Percentiles rank a stretch among this genome's conserved stretches.
Conservation (phyloP, 2,797 vertebrate species). For the Chaetophractus vellerosus region DNA sequence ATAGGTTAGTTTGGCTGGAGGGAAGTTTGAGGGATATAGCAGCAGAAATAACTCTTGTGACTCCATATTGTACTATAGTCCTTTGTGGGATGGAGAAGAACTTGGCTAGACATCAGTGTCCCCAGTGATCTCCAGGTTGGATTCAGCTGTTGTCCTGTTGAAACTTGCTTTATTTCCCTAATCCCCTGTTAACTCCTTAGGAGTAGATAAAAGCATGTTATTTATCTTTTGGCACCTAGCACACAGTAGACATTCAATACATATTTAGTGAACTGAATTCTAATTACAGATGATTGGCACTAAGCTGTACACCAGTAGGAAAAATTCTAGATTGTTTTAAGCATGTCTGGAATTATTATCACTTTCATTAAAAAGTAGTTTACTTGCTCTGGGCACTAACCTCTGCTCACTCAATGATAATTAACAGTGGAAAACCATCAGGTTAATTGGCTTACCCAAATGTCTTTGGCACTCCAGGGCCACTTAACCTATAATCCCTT, state of each 20-base stretch:
- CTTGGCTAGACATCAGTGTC: neutral
- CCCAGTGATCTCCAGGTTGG: neutral
- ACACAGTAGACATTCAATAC: conserved; percentile 1
- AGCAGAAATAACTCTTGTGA: neutral
- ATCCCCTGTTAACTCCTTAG: neutral
- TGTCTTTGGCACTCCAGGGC: conserved; percentile 73
- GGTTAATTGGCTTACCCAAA: conserved; percentile 82
- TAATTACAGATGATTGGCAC: conserved; percentile 56
- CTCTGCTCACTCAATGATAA: conserved; percentile 71
- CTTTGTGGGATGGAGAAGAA: neutral
- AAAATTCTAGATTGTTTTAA: conserved; percentile 57
- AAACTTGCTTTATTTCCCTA: neutral
- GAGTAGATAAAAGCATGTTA: neutral
- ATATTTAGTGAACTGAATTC: conserved; percentile 11
- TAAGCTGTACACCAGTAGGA: neutral
- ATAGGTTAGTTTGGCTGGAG: neutral
- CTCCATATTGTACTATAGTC: neutral
- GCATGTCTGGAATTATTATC: conserved; percentile 49
- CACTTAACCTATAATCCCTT: conserved; percentile 83
- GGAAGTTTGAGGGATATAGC: neutral
- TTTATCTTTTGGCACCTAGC: neutral
- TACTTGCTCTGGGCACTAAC: conserved; percentile 68
- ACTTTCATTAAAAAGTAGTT: conserved; percentile 74
- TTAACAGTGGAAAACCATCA: conserved; percentile 79
- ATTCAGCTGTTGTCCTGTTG: neutral